phyloP scores from a whole-genome alignment of 1,140 invertebrate genomes.

The Prorops nasuta region DNA sequence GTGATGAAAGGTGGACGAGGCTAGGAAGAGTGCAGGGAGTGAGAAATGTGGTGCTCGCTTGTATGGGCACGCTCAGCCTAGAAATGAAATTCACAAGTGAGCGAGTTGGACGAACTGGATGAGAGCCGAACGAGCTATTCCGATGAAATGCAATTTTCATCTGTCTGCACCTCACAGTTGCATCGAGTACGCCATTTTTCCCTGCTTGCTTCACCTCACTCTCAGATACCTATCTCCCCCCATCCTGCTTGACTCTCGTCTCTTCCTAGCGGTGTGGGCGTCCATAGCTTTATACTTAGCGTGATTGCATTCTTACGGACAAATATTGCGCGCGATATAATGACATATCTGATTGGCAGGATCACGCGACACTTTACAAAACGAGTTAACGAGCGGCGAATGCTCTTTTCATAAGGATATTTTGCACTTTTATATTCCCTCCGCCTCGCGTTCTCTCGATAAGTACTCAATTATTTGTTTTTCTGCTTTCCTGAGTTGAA shows the following conservation, averaged over 20 bases:
- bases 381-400: too few relatives aligned
- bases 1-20: neutral
- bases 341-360: too few relatives aligned
- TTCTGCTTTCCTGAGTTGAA: too few relatives aligned
- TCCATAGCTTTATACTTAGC: too few relatives aligned
- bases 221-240: neutral
- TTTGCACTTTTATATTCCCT: too few relatives aligned
- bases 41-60: neutral
- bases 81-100: conserved; percentile 37
- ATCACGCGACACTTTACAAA: too few relatives aligned
- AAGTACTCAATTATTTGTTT: too few relatives aligned
- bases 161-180: conserved; percentile 6
- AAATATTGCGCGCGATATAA: conserved; percentile 32
- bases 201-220: neutral
- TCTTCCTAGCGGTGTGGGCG: conserved; percentile 21
- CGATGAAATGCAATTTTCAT: conserved; percentile 38
- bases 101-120: conserved; percentile 17
- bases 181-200: conserved; percentile 7
- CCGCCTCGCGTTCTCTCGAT: too few relatives aligned
- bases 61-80: conserved; percentile 14
- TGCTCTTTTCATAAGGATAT: too few relatives aligned
- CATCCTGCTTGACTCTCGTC: neutral
- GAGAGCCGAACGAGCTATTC: conserved; percentile 1
- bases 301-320: conserved; percentile 34
- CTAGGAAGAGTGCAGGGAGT: conserved; percentile 1